Base-by-base conservation (phyloP, 2,888 invertebrate genomes). In the Anaspis maculata region DNA sequence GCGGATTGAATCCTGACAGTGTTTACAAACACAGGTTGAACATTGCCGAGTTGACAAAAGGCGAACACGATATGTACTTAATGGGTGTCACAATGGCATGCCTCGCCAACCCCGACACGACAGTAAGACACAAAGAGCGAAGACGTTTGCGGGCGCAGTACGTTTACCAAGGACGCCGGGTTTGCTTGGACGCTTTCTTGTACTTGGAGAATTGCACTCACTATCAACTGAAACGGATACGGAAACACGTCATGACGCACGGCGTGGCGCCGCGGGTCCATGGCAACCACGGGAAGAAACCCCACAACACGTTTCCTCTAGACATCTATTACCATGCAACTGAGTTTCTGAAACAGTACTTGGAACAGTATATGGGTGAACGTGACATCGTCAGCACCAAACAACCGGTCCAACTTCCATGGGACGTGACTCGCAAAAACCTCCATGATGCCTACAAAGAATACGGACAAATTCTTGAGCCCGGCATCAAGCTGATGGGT, bases 31-130 rank as follows among this genome's bases (percentile, higher is more conserved):
- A 85, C 58, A 69, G 84, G 46, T 64, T 84, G 21, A 84, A 85
- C 52, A 83, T 84, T 39, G 84, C 84, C 1, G 84, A 85, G 60
- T 58, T 84, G 37, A 84, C 84, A 1, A 83, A 84, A 64, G 81
- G 79, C 34, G 84, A 85, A 61, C 84, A 84, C 61, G 84, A 84
- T 60, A 84, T 85, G 84, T 85, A 85, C 57, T 66, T 84, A 50
- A 84, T 84, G 84, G 84, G 84, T n/a, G 79, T 85, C 15, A 83
- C 83, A 2, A 83, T 83, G 83, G 83, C 83, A 1, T 83, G 83
- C 49, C 66, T 84, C 44, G 79, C 82, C 1, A 83, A 84, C 61
- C 79, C 80, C 11, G 78, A 80, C 34, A 79, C 78, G 39, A 80
- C 79, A 1, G 77, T 78, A 1, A 66, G 82, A 13, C 80, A 81